phyloP scores from a whole-genome alignment of 2,113 vertebrate species.

The Nyctereutes procyonoides region DNA sequence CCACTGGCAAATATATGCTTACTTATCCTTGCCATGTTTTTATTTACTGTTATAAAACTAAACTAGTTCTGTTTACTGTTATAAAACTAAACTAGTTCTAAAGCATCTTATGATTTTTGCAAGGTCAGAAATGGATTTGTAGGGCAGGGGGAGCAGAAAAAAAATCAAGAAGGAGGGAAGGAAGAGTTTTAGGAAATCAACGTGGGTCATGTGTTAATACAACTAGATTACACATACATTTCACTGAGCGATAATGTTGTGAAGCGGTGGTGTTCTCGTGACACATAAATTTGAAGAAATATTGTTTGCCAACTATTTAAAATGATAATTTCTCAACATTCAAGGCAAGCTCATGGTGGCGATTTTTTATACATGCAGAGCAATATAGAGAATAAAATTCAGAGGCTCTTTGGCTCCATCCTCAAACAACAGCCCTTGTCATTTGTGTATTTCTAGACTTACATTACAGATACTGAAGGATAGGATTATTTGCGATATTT shows the following conservation, averaged over 20 bases:
- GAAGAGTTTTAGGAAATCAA: neutral
- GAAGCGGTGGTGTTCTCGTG: neutral
- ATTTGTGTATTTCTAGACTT: neutral
- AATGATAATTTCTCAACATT: neutral
- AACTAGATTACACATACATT: neutral
- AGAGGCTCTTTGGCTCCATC: neutral
- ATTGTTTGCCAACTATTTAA: accelerated
- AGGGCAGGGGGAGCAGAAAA: accelerated
- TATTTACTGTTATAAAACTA: neutral
- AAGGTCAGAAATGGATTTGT: neutral
- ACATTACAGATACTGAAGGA: neutral
- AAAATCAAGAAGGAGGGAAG: neutral
- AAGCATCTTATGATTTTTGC: neutral
- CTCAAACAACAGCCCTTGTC: neutral
- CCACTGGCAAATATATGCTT: neutral
- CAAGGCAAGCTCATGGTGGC: neutral
- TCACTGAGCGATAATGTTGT: neutral
- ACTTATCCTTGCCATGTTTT: neutral
- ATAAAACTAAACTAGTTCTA: neutral
- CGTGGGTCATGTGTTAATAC: neutral
- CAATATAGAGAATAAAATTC: neutral
- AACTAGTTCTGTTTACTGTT: too few species aligned
- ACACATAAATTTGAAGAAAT: neutral
- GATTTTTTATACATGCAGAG: neutral
- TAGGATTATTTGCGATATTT: neutral